Base-by-base conservation (phyloP, 2,113 vertebrate species). In the Chaetorhynchus papuensis region DNA sequence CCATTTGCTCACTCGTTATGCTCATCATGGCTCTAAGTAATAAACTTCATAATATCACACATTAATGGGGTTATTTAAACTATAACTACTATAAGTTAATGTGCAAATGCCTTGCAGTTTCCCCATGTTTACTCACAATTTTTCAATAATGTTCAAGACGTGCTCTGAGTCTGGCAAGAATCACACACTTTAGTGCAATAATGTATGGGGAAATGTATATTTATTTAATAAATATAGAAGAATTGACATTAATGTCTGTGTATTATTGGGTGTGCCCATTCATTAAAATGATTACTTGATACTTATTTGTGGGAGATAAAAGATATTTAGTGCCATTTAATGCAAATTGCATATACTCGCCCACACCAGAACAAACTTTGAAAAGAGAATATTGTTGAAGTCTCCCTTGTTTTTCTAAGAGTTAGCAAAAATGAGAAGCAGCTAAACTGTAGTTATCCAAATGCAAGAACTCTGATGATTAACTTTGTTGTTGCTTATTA, bases 51-150 rank as follows among this genome's bases (percentile, higher is more conserved):
- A 95, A 88, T 75, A 94, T 76, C 78, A 71, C 61, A 59, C 65
- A 96, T 96, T 97, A 96, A 97, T 97, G 90, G 79, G 80, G 53
- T 96, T 96, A 94, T 95, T 96, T 96, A 96, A 96, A 93, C 90
- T 83, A 79, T 80, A 95, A 91, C 70, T 82, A 39, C 77, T 84
- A 37, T 60, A 91, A 93, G 78, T 91, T 96, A 94, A 97, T 93
- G 90, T 87, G 76, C 50, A 90, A 97, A 95, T 83, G 71, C 45
- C 49, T 95, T 94, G 60, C 81, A 93, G 69, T 94, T 92, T 96
- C 74, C 78, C 84, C 59, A 54, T 72, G 86, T 96, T 97, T 93
- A 90, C 92, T 94, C 17, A 24, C 85, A 92, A 66, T 95, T 93
- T 92, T 94, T 78, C 83, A 89, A 60, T 94, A 88, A 94, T 59